Evolutionary conservation across 1,140 invertebrate species (phyloP), one percentile per base, ranked within the genome.

Genomic region (Nasonia giraulti): DNA sequence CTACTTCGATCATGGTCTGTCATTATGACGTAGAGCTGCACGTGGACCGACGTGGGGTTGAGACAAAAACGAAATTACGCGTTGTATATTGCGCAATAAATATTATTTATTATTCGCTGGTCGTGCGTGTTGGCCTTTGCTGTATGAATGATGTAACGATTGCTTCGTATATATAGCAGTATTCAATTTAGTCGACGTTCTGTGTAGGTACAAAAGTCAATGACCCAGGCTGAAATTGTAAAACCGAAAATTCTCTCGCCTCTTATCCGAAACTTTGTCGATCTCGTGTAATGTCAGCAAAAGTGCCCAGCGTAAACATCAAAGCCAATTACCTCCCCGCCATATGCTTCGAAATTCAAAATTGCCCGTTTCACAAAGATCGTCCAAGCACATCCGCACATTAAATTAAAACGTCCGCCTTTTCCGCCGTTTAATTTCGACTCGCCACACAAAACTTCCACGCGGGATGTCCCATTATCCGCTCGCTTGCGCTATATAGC

Each of bases 381-480:
- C 27, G n/a, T 66, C n/a, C n/a, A 11, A 74, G 80, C 23, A 82
- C 44, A 14, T 74, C 80, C 33, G 44, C 71, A 75, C 50, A 82
- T 82, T 75, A 71, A 82, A 83, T 83, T 83, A 68, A 83, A 62
- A 74, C 50, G 80, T 83, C 55, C 31, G 23, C 44, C 71, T 82
- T 74, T 75, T 44, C 33, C 47, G 20, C 23, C 73, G 40, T 83
- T 71, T 78, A 83, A 83, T 78, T 83, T 78, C 23, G 75, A 83
- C 62, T 83, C 44, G 47, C 50, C 74, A 20, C 33, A 55, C 23
- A 73, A 31, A 33, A 37, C 44, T 37, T 78, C 74, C 69, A 23
- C 71, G 50, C 66, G 78, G 66, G 37, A 37, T 76, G 75, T 83
- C 81, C 81, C 37, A 83, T 83, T 83, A 83, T 76, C 62, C 33